These are phyloP conservation scores for Orientallactaga sibirica DNA, from an alignment of 2,797 vertebrate genomes.

Conservation along the genomic window DNA sequence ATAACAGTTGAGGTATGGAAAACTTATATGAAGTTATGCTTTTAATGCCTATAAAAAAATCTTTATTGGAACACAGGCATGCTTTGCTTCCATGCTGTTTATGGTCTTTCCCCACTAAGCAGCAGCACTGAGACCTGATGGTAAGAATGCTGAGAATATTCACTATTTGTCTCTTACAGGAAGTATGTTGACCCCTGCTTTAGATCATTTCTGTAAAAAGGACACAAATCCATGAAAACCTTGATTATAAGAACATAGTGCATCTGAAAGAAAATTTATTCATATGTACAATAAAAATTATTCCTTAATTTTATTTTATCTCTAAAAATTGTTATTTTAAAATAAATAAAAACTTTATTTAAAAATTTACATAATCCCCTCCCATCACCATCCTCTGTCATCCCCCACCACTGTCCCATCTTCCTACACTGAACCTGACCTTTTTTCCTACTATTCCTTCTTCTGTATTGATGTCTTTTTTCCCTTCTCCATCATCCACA, in stretches of 20 bases:
- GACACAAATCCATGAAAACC: neutral
- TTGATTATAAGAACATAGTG: neutral
- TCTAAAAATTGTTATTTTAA: neutral
- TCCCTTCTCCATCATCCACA: no score
- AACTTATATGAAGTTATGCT: neutral
- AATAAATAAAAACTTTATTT: no score
- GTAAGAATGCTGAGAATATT: neutral
- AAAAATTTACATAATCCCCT: no score
- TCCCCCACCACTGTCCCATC: no score
- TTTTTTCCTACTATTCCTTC: no score
- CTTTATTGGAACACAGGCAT: neutral
- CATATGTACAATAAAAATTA: neutral
- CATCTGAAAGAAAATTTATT: constrained; percentile 16
- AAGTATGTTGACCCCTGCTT: neutral
- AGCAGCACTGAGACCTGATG: neutral
- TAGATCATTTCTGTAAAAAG: neutral
- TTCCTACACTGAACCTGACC: no score
- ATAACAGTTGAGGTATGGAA: neutral
- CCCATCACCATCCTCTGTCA: no score
- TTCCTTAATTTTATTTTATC: constrained; percentile 11
- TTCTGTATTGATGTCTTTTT: no score
- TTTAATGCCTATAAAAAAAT: neutral
- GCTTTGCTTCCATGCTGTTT: neutral
- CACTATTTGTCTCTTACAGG: neutral
- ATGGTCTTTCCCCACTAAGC: neutral